Conservation (phyloP, 2,888 invertebrate genomes). For the Colostygia pectinataria region DNA sequence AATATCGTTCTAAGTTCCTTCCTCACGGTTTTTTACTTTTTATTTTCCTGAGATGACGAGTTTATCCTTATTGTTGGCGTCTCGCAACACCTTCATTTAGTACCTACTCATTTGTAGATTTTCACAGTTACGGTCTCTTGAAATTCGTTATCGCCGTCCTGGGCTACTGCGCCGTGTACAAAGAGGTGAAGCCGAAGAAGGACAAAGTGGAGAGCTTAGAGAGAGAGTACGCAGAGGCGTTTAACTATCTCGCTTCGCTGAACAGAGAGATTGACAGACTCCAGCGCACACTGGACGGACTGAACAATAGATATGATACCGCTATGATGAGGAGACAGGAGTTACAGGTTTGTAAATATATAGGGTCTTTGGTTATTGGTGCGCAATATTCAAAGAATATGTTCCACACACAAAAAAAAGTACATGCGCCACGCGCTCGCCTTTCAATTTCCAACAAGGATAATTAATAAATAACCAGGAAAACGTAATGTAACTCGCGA, state of each 20-base stretch:
- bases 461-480: no score
- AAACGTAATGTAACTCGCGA: no score
- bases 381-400: no score
- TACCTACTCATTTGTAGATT: no score
- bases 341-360: slow-evolving; percentile 79
- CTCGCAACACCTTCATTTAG: no score
- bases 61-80: no score
- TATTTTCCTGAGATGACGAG: no score
- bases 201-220: slow-evolving; percentile 92
- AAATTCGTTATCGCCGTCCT: slow-evolving; percentile 94
- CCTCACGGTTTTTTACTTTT: no score
- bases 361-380: background rate
- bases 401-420: no score
- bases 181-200: slow-evolving; percentile 92
- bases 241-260: slow-evolving; percentile 85
- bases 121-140: slow-evolving; percentile 86
- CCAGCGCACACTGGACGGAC: slow-evolving; percentile 86
- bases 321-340: slow-evolving; percentile 87
- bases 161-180: slow-evolving; percentile 94
- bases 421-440: no score
- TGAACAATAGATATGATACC: slow-evolving; percentile 89
- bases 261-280: slow-evolving; percentile 88
- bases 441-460: no score
- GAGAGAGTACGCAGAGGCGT: slow-evolving; percentile 84
- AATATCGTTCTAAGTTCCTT: no score